Evolutionary conservation across 2,888 invertebrate genomes (phyloP), one percentile per base, ranked within the genome.

Genomic region (Parnassius orleans): DNA sequence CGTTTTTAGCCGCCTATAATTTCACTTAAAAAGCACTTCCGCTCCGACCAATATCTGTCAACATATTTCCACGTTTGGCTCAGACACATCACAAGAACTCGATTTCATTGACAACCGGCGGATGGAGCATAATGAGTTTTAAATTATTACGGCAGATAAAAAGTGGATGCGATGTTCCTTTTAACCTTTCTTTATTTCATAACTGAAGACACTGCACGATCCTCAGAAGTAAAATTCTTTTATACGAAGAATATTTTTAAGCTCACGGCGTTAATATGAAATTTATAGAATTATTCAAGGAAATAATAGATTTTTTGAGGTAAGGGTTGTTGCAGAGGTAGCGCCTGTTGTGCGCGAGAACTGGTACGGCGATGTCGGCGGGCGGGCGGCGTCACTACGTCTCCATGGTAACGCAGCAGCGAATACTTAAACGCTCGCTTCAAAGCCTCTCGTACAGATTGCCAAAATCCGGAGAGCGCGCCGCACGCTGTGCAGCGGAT

Each of bases 121-220:
- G 81, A 82, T 81, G 81, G 80, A 81, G 83, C 78, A 86, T 91
- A 91, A 91, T 90, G 87, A 88, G 84, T 87, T 88, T 89, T 89
- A 90, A 90, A 90, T 91, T 89, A 90, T 89, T 86, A 84, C 84
- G 79, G 84, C 80, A 80, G 84, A 87, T 87, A 90, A 90, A 90
- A 90, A 89, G 86, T 89, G 79, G 79, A 78, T 76, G 76, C 76
- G 78, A 78, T 72, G 69, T 79, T 71, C 78, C 60, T 63, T 63
- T 80, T 85, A 88, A 87, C 86, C 86, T 90, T 88, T 88, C 83
- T 83, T 79, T 81, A 79, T 75, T 74, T 80, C 72, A 77, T 84
- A 79, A 81, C 79, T 81, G 81, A 81, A 76, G 78, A 78, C 74
- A 72, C 75, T 76, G 70, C 73, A 79, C 78, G 76, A 72, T 69